Conservation (phyloP, 2,888 invertebrate genomes). For the Orthosia gothica region DNA sequence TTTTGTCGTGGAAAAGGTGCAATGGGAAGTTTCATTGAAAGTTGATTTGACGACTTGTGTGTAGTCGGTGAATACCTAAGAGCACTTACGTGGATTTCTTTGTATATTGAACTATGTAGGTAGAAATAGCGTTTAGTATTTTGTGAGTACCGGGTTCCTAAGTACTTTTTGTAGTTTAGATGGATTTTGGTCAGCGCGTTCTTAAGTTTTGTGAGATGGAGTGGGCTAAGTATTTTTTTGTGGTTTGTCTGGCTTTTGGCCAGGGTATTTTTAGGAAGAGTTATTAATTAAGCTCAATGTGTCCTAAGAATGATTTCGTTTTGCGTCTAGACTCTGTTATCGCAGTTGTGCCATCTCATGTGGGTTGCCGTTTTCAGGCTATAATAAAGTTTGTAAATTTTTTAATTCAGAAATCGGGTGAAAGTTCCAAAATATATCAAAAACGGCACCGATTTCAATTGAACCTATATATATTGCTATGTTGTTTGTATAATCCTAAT, state of each 20-base stretch:
- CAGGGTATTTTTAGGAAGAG: not conserved
- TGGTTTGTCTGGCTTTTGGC: not conserved
- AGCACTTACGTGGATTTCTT: constrained; percentile 44
- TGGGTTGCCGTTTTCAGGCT: too few species aligned
- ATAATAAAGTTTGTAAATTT: too few species aligned
- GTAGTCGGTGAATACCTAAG: constrained; percentile 29
- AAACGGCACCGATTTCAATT: too few species aligned
- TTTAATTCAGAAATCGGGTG: too few species aligned
- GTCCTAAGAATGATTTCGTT: too few species aligned
- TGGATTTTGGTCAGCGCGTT: not conserved
- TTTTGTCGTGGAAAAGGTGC: constrained; percentile 55
- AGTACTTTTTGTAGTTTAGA: not conserved
- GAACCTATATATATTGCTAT: too few species aligned
- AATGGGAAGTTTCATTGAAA: constrained; percentile 44
- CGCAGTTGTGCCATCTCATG: too few species aligned
- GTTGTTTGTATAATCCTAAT: too few species aligned
- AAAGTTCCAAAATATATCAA: too few species aligned
- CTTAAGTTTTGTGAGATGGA: too few species aligned
- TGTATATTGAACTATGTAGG: not conserved
- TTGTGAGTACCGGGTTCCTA: not conserved
- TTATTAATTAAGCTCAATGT: too few species aligned
- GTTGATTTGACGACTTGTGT: constrained; percentile 54
- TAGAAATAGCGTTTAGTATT: constrained; percentile 3
- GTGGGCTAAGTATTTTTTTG: not conserved
- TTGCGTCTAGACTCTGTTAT: too few species aligned